These are phyloP conservation scores for Bombus waltoni DNA, from an alignment of 1,140 invertebrate genomes.

Conservation along the genomic window DNA sequence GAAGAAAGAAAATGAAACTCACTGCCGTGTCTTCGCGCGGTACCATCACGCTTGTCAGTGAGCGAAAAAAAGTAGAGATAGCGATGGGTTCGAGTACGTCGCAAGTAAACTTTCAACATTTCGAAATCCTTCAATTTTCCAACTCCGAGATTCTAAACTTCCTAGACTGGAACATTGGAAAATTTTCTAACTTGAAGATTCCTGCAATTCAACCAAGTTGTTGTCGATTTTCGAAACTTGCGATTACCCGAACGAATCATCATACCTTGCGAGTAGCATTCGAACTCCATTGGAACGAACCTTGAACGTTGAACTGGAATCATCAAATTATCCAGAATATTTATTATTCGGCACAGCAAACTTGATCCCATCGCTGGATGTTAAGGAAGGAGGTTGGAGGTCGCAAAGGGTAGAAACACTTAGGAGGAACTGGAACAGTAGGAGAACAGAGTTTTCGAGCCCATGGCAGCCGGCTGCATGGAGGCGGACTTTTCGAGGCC, in stretches of 20 bases:
- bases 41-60: neutral
- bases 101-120: no score
- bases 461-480: neutral
- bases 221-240: no score
- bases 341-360: neutral
- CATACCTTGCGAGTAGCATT: no score
- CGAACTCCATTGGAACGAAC: no score
- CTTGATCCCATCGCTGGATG: neutral
- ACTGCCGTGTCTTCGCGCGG: neutral
- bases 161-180: neutral
- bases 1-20: conserved; percentile 2
- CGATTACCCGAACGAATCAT: no score
- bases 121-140: neutral
- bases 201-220: no score
- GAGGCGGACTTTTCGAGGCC: conserved; percentile 30
- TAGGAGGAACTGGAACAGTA: conserved; percentile 13
- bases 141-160: neutral
- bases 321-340: no score
- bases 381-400: neutral
- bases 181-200: neutral
- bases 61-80: neutral
- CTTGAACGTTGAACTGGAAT: no score
- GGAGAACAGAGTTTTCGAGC: conserved; percentile 5
- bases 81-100: neutral
- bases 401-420: conserved; percentile 14